Evolutionary conservation across 64 coral and sea anemone genomes (phyloP), one percentile per base, ranked within the genome.

Genomic region (Pocillopora verrucosa): DNA sequence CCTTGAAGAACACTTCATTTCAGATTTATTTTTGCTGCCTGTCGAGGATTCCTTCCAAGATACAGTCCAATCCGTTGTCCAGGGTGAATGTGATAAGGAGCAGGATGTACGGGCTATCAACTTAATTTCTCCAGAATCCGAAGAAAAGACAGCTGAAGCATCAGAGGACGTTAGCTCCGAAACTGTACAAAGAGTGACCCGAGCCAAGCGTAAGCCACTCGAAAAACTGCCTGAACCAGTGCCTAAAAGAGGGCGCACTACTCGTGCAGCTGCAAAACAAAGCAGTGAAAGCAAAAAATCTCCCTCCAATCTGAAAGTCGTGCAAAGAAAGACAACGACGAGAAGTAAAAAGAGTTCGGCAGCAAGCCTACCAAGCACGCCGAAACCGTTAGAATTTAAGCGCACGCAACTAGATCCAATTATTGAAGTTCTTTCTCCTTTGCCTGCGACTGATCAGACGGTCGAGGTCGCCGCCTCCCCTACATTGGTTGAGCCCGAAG

Each of bases 381-480:
- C 90, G 20, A 78, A 92, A 61, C 90, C 82, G 70, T 36, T 79
- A 19, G 62, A 35, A 36, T 92, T 86, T 45, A 78, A 92, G 38
- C 90, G 90, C 60, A 92, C 90, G 10, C 59, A 70, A 20, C 65
- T 92, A 57, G 90, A 92, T 58, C 72, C 90, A 4, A 92, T 92
- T 25, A 41, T 65, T 76, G 90, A 92, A 73, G 64, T 87, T 62
- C 90, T 61, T 30, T 77, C 90, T 14, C 90, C 90, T 10, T n/a
- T 86, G 61, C 61, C 60, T 15, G 68, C 90, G 34, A 25, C 63
- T 80, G 10, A 26, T 24, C 56, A 56, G 16, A 24, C 83, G 15
- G 73, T 41, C 20, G 12, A 58, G 59, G 34, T 51, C 22, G 74
- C 26, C 60, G 22, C 38, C 51, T 82, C 79, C 1, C 2, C 70